Evolutionary conservation across 2,113 vertebrate species (phyloP).

Genomic region (Caranx ignobilis): DNA sequence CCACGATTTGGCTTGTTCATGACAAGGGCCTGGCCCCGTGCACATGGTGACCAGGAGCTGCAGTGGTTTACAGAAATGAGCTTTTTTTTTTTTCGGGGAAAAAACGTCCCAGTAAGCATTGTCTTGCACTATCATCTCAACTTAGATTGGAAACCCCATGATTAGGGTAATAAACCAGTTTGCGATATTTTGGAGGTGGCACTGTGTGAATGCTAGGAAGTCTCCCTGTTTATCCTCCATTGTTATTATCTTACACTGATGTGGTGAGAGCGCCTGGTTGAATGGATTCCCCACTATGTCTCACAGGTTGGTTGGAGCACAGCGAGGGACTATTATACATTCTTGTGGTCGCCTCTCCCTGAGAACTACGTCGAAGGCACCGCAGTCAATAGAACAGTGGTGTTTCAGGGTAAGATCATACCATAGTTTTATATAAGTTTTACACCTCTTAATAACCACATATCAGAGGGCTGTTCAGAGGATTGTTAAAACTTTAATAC

Average conservation of each 20-base stretch:
- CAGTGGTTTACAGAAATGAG: constrained; percentile 38
- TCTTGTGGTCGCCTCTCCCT: constrained; percentile 97
- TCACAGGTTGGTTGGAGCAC: constrained; percentile 98
- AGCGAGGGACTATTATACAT: constrained; percentile 98
- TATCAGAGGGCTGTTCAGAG: constrained; percentile 34
- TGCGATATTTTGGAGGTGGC: constrained; percentile 60
- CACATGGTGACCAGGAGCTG: constrained; percentile 35
- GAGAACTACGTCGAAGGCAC: constrained; percentile 93
- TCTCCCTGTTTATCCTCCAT: constrained; percentile 53
- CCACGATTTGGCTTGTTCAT: constrained; percentile 69
- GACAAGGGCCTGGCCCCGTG: constrained; percentile 37
- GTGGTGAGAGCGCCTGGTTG: constrained; percentile 62
- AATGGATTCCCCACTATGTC: constrained; percentile 67
- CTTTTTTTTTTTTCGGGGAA: constrained; percentile 9
- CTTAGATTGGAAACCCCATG: constrained; percentile 30
- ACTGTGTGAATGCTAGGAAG: constrained; percentile 47
- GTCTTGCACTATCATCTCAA: constrained; percentile 3
- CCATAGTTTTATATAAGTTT: constrained; percentile 67
- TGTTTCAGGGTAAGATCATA: constrained; percentile 93
- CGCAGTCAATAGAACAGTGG: constrained; percentile 91
- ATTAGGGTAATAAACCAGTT: constrained; percentile 48
- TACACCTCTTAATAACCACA: constrained; percentile 70
- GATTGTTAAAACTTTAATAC: constrained; percentile 63
- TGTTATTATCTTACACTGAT: constrained; percentile 67
- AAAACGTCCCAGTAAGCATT: constrained; percentile 12